Base-by-base conservation (phyloP, 2,888 invertebrate genomes). In the Harpagoxenus sublaevis region DNA sequence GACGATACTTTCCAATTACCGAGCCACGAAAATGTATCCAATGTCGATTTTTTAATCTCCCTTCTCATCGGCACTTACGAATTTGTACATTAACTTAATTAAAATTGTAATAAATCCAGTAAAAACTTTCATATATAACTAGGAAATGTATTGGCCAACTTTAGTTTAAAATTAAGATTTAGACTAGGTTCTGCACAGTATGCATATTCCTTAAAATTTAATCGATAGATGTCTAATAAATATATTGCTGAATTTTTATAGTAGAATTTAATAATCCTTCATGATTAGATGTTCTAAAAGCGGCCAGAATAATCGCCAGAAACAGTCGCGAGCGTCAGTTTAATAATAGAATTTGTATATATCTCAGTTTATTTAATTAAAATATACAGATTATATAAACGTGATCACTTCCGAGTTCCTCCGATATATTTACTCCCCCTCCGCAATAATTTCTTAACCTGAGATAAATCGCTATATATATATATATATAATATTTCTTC, bases 381-480 rank as follows among this genome's bases (percentile, higher is more conserved):
- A 94, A 94, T 94, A 94, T 94, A 94, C 94, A 94, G 92, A 89
- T 92, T 93, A 92, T 93, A 92, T 90, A 94, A 93, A 93, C 91
- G 91, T 89, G 89, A 93, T 94, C 94, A 92, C 93, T 94, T 93
- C 92, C 92, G 89, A 92, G 88, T 89, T 89, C 71, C 84, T 83
- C 53, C 48, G 42, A 55, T 68, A 86, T 79, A 86, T 79, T 66
- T 88, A 87, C 51, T 82, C 84, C n/a, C 42, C 39, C 12, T 78
- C 53, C 65, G 45, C 42, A 68, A 82, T 63, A 23, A 23, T 81
- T 48, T 78, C 83, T 90, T 88, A 87, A 91, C 88, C 89, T 88
- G 90, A 90, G 89, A 89, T 91, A 89, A 90, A 90, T 71, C 82
- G 55, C 86, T 86, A 65, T 65, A 63, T 23, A 23, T 23, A 23